Evolutionary conservation across 2,113 vertebrate species (phyloP), one percentile per base, ranked within the genome.

Genomic region (Haemorhous mexicanus): DNA sequence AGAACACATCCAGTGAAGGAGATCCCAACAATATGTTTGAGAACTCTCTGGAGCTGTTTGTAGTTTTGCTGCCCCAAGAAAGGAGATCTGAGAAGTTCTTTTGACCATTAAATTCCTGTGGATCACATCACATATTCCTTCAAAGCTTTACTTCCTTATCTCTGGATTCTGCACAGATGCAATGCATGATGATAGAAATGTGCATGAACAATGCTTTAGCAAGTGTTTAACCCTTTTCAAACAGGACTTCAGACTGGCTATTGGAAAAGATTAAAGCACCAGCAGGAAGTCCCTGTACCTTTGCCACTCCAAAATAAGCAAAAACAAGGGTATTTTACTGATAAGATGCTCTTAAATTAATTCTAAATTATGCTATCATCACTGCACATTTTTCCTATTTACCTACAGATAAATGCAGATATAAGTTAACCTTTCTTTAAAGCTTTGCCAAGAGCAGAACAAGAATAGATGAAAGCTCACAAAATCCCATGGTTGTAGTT

Each of bases 301-400:
- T 83, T 37, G 67, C 75, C 32, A 22, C 33, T 92, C 75, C 74
- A 66, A 88, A 91, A 83, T 63, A 59, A 39, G 43, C 59, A 82
- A 22, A 79, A 56, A 11, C 19, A 79, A 62, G n/a, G 66, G 9
- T 61, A 84, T 84, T 72, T 90, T 72, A 61, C 58, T 49, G 61
- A 86, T 93, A 86, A 96, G 17, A 24, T 94, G 16, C 4, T n/a
- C 19, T 73, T 84, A 20, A 63, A 81, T 69, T 61, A 84, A 69
- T 84, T 93, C 89, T 13, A 7, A 73, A 82, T 88, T 84, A 58
- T 37, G 30, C 50, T 87, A 75, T 92, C 90, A 17, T 75, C 58
- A 50, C 17, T 73, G 70, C 89, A 91, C 59, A 53, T 93, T 97
- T 95, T 97, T 87, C 92, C 87, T 82, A 92, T 89, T 96, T 77